A percentile compares a stretch with the other conserved stretches of the same genome.
These are phyloP conservation scores for Netelia fuscicornis DNA, from an alignment of 2,888 invertebrate species.

Conservation along the genomic window DNA sequence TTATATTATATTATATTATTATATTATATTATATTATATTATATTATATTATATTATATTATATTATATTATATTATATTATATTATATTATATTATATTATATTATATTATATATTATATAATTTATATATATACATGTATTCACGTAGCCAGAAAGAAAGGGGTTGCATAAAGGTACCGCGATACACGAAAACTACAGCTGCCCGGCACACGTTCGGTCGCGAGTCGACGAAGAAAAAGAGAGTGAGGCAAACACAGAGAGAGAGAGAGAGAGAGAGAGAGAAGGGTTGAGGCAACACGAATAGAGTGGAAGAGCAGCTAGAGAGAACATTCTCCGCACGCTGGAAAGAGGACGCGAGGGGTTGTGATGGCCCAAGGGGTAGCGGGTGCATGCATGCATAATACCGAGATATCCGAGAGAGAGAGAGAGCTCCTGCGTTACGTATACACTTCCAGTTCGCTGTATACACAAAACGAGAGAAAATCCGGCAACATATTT, in stretches of 20 bases:
- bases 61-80: too few species aligned
- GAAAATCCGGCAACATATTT: slow-evolving; percentile 51
- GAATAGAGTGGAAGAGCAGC: not conserved
- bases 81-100: too few species aligned
- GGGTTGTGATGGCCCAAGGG: not conserved
- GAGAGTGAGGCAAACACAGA: too few species aligned
- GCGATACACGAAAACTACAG: slow-evolving; percentile 31
- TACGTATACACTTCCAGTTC: not conserved
- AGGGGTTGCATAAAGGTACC: not conserved
- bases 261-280: not conserved
- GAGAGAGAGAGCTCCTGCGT: not conserved
- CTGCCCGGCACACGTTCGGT: not conserved
- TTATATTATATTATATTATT: too few species aligned
- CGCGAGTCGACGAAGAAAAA: slow-evolving; percentile 35
- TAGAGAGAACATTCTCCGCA: slow-evolving; percentile 22
- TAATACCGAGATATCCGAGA: slow-evolving; percentile 54
- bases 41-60: too few species aligned
- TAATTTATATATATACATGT: not conserved
- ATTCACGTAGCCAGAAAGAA: not conserved
- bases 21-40: too few species aligned
- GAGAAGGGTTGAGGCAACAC: not conserved
- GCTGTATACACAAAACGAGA: slow-evolving; percentile 33
- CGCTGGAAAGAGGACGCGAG: not conserved
- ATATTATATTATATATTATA: too few species aligned
- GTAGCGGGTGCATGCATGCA: slow-evolving; percentile 55